Evolutionary conservation across 2,797 vertebrate species (phyloP), one percentile per base, ranked within the genome.

Genomic region (Centroberyx gerrardi): DNA sequence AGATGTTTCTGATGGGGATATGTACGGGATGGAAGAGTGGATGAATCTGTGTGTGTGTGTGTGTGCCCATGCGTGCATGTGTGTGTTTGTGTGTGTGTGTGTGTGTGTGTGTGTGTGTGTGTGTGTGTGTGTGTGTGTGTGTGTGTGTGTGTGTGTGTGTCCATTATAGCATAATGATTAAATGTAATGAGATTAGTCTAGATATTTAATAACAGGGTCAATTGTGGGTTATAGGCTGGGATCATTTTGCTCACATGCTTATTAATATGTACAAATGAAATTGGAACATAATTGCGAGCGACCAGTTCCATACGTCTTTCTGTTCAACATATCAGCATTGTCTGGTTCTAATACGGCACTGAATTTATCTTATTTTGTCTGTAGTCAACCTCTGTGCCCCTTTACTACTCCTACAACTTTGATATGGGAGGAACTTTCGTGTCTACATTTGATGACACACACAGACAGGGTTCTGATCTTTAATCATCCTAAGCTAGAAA

Each of bases 1-100:
- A 62, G 78, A 55, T 17, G 69, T 58, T 76, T 86, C 52, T 80
- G 69, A 80, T 59, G 78, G 71, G 51, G 68, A 66, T 65, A 74
- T 64, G 74, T 59, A 17, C 0, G 40, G 74, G 52, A 85, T 7
- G 17, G 74, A 74, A 49, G 66, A 49, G 46, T 60, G 77, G 68
- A 75, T 73, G 52, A 62, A 76, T 68, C 28, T 48, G 62, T 60
- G 52, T 44, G 33, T 2, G 52, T 44, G 33, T 2, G 49, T 44
- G 33, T 2, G 15, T 29, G 72, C 18, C 15, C 22, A 27, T 46
- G 60, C 8, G 36, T 51, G 53, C 27, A 33, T 55, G 51, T 46
- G 27, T 28, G 56, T 63, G 40, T 51, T 12, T 56, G 8, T 76
- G 42, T 22, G 33, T 38, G 28, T 27, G 8, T 33, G 48, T 62